Evolutionary conservation across 2,113 vertebrate species (phyloP).

Genomic region (Poeciliopsis prolifica): DNA sequence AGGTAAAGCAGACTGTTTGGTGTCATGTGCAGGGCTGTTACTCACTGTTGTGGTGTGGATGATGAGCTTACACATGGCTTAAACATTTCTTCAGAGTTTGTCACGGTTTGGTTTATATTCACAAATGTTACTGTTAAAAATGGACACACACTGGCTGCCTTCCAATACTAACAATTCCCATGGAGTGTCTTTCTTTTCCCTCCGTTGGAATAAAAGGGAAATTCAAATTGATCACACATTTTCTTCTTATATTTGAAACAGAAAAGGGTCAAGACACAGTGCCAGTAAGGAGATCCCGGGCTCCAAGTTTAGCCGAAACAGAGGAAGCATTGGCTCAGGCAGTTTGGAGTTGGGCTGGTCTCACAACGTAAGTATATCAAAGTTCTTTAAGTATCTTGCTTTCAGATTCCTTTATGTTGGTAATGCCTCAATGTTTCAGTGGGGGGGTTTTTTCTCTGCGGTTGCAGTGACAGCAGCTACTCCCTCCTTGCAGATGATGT

Average conservation of each 20-base stretch:
- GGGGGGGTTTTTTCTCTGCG: background rate
- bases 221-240: background rate
- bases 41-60: slow-evolving; percentile 28
- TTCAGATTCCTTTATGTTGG: background rate
- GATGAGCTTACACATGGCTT: slow-evolving; percentile 14
- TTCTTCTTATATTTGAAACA: slow-evolving; percentile 35
- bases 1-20: slow-evolving; percentile 69
- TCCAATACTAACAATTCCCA: slow-evolving; percentile 4
- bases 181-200: background rate
- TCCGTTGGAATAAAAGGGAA: background rate
- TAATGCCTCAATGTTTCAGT: background rate
- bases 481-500: slow-evolving; percentile 85
- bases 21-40: slow-evolving; percentile 32
- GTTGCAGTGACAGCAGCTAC: slow-evolving; percentile 81
- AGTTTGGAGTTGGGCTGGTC: slow-evolving; percentile 89
- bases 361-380: slow-evolving; percentile 80
- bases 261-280: slow-evolving; percentile 61
- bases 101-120: background rate
- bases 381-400: background rate
- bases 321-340: slow-evolving; percentile 86
- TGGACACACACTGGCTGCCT: background rate
- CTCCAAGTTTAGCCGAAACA: slow-evolving; percentile 83
- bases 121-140: background rate
- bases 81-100: background rate
- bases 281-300: slow-evolving; percentile 7